A percentile compares a stretch with the other conserved stretches of the same genome.
Conservation (phyloP, 1,140 invertebrate genomes). For the Anadara kagoshimensis region DNA sequence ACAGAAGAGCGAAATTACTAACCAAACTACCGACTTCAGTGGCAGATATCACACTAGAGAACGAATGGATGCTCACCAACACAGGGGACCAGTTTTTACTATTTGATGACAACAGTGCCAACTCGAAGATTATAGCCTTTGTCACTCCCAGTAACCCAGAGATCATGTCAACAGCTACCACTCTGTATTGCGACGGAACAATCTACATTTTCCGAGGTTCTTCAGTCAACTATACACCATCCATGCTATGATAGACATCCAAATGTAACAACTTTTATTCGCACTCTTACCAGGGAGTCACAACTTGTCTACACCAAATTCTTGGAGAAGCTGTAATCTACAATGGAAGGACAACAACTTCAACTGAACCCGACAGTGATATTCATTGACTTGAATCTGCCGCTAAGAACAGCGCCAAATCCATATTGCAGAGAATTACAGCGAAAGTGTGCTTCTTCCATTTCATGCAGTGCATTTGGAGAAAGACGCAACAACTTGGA, state of each 20-base stretch:
- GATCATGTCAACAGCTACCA: not conserved
- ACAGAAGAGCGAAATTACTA: not conserved
- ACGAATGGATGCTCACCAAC: not conserved
- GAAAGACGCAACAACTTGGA: not conserved
- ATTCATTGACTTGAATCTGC: too few relatives aligned
- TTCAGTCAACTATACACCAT: constrained; percentile 14
- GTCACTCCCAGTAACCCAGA: too few relatives aligned
- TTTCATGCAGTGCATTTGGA: constrained; percentile 2
- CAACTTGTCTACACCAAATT: not conserved
- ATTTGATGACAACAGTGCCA: not conserved
- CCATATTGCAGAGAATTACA: not conserved
- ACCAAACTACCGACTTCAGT: not conserved
- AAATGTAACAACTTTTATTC: not conserved
- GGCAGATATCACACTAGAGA: not conserved
- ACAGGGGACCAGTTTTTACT: not conserved
- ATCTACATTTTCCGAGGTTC: constrained; percentile 4
- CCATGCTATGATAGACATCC: not conserved
- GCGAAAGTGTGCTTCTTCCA: constrained; percentile 18
- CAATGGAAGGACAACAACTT: not conserved
- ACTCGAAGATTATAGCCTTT: not conserved
- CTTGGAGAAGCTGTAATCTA: not conserved
- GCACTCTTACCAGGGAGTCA: not conserved
- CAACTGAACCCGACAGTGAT: not conserved
- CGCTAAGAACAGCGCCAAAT: not conserved
- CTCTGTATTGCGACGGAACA: not conserved